Conservation (phyloP, 2,797 vertebrate species). For the Pseudomugil gertrudae region DNA sequence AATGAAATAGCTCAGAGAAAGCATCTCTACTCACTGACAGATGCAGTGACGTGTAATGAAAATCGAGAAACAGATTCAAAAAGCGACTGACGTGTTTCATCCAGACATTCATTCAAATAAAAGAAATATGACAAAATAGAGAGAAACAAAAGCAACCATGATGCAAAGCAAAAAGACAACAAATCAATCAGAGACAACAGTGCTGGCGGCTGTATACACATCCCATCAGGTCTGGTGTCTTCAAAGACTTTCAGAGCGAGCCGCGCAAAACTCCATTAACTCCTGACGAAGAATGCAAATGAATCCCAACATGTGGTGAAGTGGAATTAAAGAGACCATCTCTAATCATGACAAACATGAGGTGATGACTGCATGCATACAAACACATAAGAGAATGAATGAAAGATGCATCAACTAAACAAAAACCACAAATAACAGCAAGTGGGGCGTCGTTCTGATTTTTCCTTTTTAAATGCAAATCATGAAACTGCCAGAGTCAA, state of each 20-base stretch:
- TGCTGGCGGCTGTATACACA: conserved; percentile 98
- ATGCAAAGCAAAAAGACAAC: conserved; percentile 83
- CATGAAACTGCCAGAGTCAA: conserved; percentile 26
- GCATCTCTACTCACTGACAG: conserved; percentile 40
- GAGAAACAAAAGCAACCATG: conserved; percentile 65
- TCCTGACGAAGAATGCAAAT: conserved; percentile 99
- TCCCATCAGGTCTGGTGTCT: conserved; percentile 98
- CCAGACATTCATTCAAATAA: conserved; percentile 59
- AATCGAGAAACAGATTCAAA: conserved; percentile 40
- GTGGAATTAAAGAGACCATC: conserved; percentile 98
- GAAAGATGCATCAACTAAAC: conserved; percentile 44
- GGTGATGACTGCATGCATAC: conserved; percentile 68
- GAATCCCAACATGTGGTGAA: conserved; percentile 99
- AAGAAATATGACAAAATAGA: conserved; percentile 64
- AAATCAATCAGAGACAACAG: conserved; percentile 92
- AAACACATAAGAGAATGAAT: conserved; percentile 24
- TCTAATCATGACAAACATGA: conserved; percentile 99
- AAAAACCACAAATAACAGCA: conserved; percentile 47
- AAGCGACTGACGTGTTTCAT: conserved; percentile 55
- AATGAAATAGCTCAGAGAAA: conserved; percentile 23
- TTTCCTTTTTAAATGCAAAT: conserved; percentile 17
- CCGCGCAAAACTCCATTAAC: conserved; percentile 98
- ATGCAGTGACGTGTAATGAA: conserved; percentile 62
- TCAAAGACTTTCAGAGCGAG: conserved; percentile 99
- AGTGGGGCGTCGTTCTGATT: conserved; percentile 22